Conservation (phyloP, 2,113 vertebrate species). For the Arothron firmamentum region DNA sequence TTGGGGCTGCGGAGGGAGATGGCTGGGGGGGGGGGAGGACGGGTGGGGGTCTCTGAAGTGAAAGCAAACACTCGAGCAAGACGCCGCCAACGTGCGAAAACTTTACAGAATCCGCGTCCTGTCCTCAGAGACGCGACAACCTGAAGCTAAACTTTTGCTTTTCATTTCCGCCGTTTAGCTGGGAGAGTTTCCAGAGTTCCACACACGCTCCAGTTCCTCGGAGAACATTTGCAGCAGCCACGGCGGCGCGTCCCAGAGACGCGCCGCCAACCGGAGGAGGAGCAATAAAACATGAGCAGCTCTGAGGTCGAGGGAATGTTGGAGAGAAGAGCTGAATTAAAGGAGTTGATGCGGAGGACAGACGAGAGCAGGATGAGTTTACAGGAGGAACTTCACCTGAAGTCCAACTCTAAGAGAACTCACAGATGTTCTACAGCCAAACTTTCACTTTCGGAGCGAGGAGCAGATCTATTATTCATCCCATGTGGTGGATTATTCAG, state of each 20-base stretch:
- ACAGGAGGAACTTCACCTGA: not conserved
- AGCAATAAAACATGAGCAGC: conserved; percentile 31
- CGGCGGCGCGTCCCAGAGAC: conserved; percentile 9
- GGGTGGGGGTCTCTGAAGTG: too few species aligned
- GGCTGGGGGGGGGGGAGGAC: too few species aligned
- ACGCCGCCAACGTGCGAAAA: conserved; percentile 1
- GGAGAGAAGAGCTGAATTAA: conserved; percentile 21
- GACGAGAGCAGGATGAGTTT: too few species aligned
- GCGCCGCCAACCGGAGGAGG: conserved; percentile 7
- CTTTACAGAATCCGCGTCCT: not conserved
- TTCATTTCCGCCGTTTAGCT: conserved; percentile 23
- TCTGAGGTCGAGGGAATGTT: conserved; percentile 21
- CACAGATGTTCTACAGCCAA: too few species aligned
- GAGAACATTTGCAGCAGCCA: conserved; percentile 23
- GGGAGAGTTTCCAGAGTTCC: not conserved
- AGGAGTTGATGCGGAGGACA: conserved; percentile 8
- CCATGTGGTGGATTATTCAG: not conserved
- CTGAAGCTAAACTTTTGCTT: conserved; percentile 26
- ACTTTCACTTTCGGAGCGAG: not conserved
- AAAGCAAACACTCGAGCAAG: not conserved
- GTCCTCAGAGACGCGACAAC: conserved; percentile 28
- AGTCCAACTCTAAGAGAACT: not conserved
- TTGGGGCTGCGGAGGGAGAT: too few species aligned
- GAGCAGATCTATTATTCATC: not conserved
- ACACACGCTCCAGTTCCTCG: conserved; percentile 18